Percentiles rank a stretch among this genome's conserved stretches.
phyloP scores from a whole-genome alignment of 2,888 invertebrate species.

The Protodeltote pygarga region DNA sequence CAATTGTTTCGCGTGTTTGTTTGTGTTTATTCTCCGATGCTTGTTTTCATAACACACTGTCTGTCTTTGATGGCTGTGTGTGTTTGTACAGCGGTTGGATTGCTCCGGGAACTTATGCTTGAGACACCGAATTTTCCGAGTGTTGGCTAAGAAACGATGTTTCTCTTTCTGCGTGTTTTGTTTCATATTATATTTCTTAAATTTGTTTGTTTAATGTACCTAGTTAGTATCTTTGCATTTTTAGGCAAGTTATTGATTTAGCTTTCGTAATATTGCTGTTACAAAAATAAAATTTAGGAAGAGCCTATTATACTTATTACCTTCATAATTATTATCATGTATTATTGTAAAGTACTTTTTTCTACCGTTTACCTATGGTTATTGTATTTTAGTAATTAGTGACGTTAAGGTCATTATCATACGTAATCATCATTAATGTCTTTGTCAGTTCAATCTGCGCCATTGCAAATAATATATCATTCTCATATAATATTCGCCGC shows the following conservation, averaged over 20 bases:
- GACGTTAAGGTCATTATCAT: constrained; percentile 20
- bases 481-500: constrained; percentile 57
- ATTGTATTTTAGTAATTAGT: neutral
- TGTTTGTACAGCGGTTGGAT: constrained; percentile 77
- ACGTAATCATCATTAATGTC: constrained; percentile 27
- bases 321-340: neutral
- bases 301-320: no score
- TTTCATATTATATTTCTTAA: constrained; percentile 20
- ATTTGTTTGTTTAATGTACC: constrained; percentile 23
- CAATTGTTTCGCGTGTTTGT: constrained; percentile 83
- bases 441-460: constrained; percentile 34
- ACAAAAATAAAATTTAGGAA: no score
- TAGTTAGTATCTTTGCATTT: neutral
- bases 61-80: constrained; percentile 80
- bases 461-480: constrained; percentile 45
- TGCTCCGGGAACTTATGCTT: constrained; percentile 63
- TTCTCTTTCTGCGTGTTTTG: constrained; percentile 35
- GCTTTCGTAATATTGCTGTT: no score
- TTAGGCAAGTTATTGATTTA: no score
- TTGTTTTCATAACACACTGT: constrained; percentile 85
- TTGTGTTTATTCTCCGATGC: constrained; percentile 81
- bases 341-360: neutral
- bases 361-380: neutral
- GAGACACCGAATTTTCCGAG: constrained; percentile 58
- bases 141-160: constrained; percentile 33